Evolutionary conservation across 2,797 vertebrate genomes (phyloP).

Genomic region (Sebastes steindachneri): DNA sequence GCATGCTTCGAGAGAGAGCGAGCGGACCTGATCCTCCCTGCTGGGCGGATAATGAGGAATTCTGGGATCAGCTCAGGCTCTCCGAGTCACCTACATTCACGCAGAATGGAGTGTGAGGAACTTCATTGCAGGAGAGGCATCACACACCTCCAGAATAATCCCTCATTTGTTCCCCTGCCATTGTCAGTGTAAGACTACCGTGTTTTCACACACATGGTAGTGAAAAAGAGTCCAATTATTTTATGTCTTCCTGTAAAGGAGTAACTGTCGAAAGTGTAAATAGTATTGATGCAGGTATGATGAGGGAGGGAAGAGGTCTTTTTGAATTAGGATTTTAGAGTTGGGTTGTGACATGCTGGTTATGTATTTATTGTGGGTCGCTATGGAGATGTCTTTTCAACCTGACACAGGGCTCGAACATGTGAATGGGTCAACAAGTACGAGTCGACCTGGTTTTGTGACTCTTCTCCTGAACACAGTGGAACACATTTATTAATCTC

Average conservation of each 20-base stretch:
- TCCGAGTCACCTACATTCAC: constrained; percentile 85
- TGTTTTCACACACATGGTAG: constrained; percentile 68
- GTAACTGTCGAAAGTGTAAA: constrained; percentile 65
- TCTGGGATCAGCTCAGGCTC: constrained; percentile 88
- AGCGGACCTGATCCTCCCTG: constrained; percentile 80
- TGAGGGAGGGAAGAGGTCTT: constrained; percentile 34
- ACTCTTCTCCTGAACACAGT: background rate
- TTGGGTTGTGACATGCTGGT: constrained; percentile 34
- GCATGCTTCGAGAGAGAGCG: constrained; percentile 76
- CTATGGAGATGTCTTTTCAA: constrained; percentile 33
- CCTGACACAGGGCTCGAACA: constrained; percentile 17
- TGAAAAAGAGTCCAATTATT: constrained; percentile 74
- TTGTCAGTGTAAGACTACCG: constrained; percentile 70
- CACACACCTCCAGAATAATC: constrained; percentile 82
- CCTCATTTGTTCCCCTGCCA: constrained; percentile 80
- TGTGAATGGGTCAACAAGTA: constrained; percentile 6
- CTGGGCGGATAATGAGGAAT: constrained; percentile 88
- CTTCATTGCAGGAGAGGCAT: constrained; percentile 82
- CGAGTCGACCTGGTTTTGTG: background rate
- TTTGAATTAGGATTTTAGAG: constrained; percentile 36
- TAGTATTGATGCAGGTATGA: constrained; percentile 77
- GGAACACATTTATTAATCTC: background rate
- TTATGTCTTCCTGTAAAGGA: constrained; percentile 60
- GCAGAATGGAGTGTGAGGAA: constrained; percentile 86
- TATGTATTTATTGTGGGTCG: constrained; percentile 33